Evolutionary conservation across 2,888 invertebrate species (phyloP), one percentile per base, ranked within the genome.

Genomic region (Athalia rosae): DNA sequence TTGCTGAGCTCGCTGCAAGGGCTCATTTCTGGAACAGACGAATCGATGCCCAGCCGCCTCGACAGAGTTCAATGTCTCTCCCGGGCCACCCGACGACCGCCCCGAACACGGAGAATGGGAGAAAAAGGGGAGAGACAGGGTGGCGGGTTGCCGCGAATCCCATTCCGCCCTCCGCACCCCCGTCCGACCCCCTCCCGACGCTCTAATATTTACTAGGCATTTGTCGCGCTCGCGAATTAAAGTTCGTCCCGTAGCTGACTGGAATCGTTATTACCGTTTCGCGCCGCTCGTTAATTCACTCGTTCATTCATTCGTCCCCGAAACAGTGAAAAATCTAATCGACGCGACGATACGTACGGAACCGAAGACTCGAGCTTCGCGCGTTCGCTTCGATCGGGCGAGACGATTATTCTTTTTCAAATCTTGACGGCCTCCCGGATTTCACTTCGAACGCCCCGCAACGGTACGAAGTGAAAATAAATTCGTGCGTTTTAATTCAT

Each of bases 11-110:
- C 78, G 78, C 78, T 78, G 81, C 79, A 69, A 77, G 73, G 79
- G 15, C 82, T 84, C 86, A 84, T 85, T 85, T 87, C 86, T 87
- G 83, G 86, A 87, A 86, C 87, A 87, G 87, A 85, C 87, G 85
- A 87, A 87, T 87, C 87, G 86, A 87, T 87, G 86, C 83, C 82
- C 85, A 83, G 81, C 77, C 84, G 83, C 84, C 83, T 84, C 84
- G 85, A 84, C 86, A 87, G 87, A 87, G 87, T 87, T 87, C 87
- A 87, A 87, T 87, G 87, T 87, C 87, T 87, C 87, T 87, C 87
- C 87, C 87, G 87, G 87, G 86, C 86, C 81, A 83, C 82, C 83
- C 81, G 80, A 80, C 80, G 81, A 82, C 80, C 81, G 80, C 81
- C 80, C 81, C 81, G 76, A 66, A 64, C 81, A 81, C 80, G 82